Evolutionary conservation across 2,113 vertebrate species (phyloP), one percentile per base, ranked within the genome.

Genomic region (Daphoenositta chrysoptera): DNA sequence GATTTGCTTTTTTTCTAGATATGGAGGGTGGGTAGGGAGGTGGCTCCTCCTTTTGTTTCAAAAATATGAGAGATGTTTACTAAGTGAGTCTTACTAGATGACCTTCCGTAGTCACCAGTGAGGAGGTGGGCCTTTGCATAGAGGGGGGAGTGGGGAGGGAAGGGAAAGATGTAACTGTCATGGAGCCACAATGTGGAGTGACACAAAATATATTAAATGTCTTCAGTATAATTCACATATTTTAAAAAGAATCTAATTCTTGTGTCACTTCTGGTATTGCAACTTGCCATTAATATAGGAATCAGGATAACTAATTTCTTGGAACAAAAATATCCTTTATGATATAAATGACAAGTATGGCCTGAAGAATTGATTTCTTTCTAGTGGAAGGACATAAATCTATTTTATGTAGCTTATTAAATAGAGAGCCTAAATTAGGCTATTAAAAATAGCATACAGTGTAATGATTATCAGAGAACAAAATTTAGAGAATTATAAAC

Each of bases 341-440:
- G 95, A 98, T 98, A 97, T 96, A 97, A 98, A 97, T 98, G 97
- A 98, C 97, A 97, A 98, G 95, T 97, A 95, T 97, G 98, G 98
- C 98, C 98, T 96, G 97, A 97, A 97, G 97, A 97, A 94, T 97
- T 97, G 97, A 98, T 98, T 98, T 98, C 98, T 98, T 98, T 98
- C 98, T 98, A 98, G 98, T 98, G 98, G 98, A 98, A 98, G 98
- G 98, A 98, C 96, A 90, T 98, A 97, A 98, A 98, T 98, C 98
- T 98, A 98, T 98, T 98, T 98, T 98, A 98, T 98, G 98, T 98
- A 98, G 97, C 83, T 98, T 97, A 98, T 98, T 98, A 98, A 98
- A 98, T 98, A 98, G 98, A 98, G 97, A 98, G 98, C 98, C 98
- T 98, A 98, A 98, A 98, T 98, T 98, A 98, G 98, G 98, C 98